These are phyloP conservation scores for Spilosoma lubricipeda DNA, from an alignment of 2,888 invertebrate species.

Conservation along the genomic window DNA sequence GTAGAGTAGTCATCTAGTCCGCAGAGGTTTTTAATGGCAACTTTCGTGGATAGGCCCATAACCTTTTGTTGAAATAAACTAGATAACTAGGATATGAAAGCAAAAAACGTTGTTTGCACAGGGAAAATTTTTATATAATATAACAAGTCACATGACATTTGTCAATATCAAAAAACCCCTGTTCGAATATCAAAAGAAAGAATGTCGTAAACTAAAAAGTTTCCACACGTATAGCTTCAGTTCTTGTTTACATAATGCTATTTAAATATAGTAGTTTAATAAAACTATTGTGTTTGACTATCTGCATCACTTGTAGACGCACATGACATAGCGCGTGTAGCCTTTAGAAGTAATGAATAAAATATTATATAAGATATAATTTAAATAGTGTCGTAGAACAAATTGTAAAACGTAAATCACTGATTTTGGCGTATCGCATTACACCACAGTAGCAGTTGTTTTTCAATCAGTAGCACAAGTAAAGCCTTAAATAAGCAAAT, in stretches of 20 bases:
- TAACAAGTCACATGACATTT: too few species aligned
- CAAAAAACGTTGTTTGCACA: too few species aligned
- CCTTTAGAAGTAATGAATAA: background rate
- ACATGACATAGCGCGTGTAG: background rate
- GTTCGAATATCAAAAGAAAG: too few species aligned
- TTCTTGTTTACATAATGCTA: background rate
- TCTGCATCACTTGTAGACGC: background rate
- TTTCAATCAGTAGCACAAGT: conserved; percentile 10
- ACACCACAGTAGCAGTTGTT: background rate
- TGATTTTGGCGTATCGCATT: background rate
- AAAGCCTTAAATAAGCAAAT: conserved; percentile 24
- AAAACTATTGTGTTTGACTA: background rate
- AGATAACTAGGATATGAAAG: too few species aligned
- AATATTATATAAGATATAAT: background rate
- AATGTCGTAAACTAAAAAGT: too few species aligned
- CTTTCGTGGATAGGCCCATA: too few species aligned
- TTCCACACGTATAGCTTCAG: background rate
- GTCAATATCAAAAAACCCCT: too few species aligned
- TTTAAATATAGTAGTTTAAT: background rate
- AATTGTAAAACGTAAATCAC: background rate
- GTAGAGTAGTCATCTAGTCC: too few species aligned
- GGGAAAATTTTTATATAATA: too few species aligned
- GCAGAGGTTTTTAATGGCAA: too few species aligned
- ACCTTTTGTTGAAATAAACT: too few species aligned
- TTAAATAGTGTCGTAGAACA: background rate